A percentile compares a stretch with the other conserved stretches of the same genome.
These are phyloP conservation scores for Heliocidaris tuberculata DNA, from an alignment of 35 echinoderm and acorn worm species.

Conservation along the genomic window DNA sequence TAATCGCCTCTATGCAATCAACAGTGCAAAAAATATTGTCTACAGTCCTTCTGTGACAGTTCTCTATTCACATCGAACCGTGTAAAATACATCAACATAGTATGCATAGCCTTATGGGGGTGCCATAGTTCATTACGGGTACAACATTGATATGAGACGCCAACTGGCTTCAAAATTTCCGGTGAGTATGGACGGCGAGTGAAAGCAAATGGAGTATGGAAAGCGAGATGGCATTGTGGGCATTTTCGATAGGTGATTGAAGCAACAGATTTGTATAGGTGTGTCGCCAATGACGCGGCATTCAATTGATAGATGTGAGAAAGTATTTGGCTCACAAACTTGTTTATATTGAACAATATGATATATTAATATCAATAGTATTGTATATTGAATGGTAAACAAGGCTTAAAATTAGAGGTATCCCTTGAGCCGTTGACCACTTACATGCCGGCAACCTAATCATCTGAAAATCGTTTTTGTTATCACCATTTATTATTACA, in stretches of 20 bases:
- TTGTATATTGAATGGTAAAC: too few relatives aligned
- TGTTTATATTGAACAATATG: neutral
- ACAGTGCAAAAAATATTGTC: neutral
- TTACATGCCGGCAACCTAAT: too few relatives aligned
- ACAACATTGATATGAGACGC: slow-evolving; percentile 24
- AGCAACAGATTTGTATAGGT: neutral
- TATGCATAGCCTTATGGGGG: neutral
- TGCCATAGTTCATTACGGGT: neutral
- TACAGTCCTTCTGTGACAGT: neutral
- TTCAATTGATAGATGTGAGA: neutral
- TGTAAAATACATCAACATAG: slow-evolving; percentile 32
- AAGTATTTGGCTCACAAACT: neutral
- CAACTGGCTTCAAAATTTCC: slow-evolving; percentile 20
- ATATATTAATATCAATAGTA: neutral
- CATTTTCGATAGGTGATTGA: neutral
- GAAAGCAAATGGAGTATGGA: neutral
- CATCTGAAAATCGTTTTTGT: too few relatives aligned
- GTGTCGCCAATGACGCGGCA: neutral
- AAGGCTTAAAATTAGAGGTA: too few relatives aligned
- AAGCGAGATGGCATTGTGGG: neutral
- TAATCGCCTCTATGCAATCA: neutral
- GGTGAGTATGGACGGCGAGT: neutral
- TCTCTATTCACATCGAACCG: neutral
- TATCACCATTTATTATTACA: too few relatives aligned
- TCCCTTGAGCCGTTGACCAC: too few relatives aligned